These are phyloP conservation scores for Tricholauxania praeusta DNA, from an alignment of 2,888 invertebrate species.

Conservation along the genomic window DNA sequence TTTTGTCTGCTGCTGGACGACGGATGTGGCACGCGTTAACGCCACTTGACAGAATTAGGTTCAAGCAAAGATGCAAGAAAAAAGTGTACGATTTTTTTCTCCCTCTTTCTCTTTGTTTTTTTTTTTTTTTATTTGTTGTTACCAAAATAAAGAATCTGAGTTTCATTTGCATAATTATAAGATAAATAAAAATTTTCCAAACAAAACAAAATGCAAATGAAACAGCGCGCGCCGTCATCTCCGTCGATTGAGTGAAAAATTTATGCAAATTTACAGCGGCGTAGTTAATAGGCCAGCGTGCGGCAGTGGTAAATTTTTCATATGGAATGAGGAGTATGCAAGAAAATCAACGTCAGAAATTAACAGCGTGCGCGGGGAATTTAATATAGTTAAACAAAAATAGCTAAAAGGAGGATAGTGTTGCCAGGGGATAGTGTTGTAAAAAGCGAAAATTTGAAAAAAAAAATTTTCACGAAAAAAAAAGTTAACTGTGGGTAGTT, in stretches of 20 bases:
- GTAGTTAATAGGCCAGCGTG: constrained; percentile 1
- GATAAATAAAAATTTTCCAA: constrained; percentile 35
- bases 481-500: too few relatives aligned
- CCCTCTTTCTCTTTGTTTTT: background rate
- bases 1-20: background rate
- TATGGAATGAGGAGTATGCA: background rate
- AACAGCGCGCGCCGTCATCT: background rate
- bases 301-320: too few relatives aligned
- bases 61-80: background rate
- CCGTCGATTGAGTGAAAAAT: constrained; percentile 33
- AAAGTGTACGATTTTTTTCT: background rate
- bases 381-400: background rate
- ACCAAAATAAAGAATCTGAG: constrained; percentile 10
- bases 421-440: too few relatives aligned
- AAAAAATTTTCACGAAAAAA: too few relatives aligned
- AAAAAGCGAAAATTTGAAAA: too few relatives aligned
- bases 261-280: constrained; percentile 25
- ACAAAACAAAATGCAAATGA: constrained; percentile 37
- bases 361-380: background rate
- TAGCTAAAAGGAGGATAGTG: background rate
- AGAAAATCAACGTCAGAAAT: background rate
- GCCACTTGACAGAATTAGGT: constrained; percentile 23
- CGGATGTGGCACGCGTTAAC: constrained; percentile 1
- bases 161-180: constrained; percentile 39
- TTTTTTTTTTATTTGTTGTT: background rate